Evolutionary conservation across 2,113 vertebrate genomes (phyloP), one percentile per base, ranked within the genome.

Genomic region (Prionailurus viverrinus): DNA sequence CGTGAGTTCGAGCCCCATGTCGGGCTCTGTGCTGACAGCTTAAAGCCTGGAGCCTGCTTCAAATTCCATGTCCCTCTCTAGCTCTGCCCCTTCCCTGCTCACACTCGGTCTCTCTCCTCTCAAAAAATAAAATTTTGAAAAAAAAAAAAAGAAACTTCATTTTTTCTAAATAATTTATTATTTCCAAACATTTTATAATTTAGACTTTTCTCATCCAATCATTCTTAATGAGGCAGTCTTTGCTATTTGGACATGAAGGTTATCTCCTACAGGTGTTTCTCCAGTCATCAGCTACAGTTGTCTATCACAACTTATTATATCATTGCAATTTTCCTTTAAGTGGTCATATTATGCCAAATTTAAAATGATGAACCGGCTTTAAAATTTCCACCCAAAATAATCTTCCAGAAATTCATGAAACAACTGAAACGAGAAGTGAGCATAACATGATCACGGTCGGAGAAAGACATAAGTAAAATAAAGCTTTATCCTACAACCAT

Each of bases 351-450:
- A 55, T 90, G 33, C 8, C 73, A 90, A 84, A 80, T 45, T 89
- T 86, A 95, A 97, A 94, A 88, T 91, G 68, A 76, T 76, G 39
- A 45, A 76, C 73, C 63, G 31, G 21, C 53, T 90, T 95, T 78
- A 74, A 95, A 48, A 90, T 41, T 74, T 65, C 29, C 4, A 83
- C 8, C 21, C 66, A 83, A 88, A 98, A 88, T 71, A 79, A 88
- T 79, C 45, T 21, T 91, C 18, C 31, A 51, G 76, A 95, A 94
- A 66, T 65, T 80, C 21, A 71, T 41, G 80, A 90, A 97, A 89
- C 45, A 96, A 89, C n/a, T 53, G 36, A 58, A 95, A 51, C 27
- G 41, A 95, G 74, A 71, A 91, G 16, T 31, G 4, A 93, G 63
- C 82, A 82, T 14, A 94, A 85, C 92, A 89, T 8, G 76, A 23